Percentiles rank a stretch among this genome's conserved stretches.
These are phyloP conservation scores for Brachionus sp. DNA, from an alignment of 1,140 invertebrate genomes.

Conservation along the genomic window DNA sequence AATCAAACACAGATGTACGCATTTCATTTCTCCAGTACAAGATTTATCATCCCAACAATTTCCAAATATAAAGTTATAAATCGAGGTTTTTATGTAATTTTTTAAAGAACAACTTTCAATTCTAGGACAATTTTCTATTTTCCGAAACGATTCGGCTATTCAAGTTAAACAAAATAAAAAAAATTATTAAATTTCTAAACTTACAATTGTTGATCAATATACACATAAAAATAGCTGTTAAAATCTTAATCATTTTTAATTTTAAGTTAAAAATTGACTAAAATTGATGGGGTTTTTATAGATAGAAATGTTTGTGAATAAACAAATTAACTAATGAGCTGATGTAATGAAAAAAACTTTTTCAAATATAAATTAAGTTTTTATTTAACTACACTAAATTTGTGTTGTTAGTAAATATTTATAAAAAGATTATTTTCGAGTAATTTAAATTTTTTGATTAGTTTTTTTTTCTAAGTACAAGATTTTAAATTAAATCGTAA, in stretches of 20 bases:
- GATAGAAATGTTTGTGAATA: background rate
- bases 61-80: conserved; percentile 8
- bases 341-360: background rate
- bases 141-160: background rate
- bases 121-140: background rate
- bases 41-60: background rate
- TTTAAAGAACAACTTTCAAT: background rate
- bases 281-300: background rate
- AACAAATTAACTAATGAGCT: background rate
- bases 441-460: background rate
- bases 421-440: background rate
- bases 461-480: background rate
- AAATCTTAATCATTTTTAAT: background rate
- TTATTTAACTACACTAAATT: background rate
- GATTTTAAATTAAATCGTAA: background rate
- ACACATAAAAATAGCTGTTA: background rate
- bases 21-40: background rate
- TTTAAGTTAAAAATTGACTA: background rate
- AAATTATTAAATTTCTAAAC: background rate
- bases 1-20: background rate
- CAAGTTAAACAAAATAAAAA: background rate
- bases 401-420: background rate
- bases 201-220: background rate
- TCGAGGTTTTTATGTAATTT: background rate
- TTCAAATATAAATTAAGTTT: background rate